Conservation (phyloP, 2,797 vertebrate genomes). For the Alcedo quadribrachys region DNA sequence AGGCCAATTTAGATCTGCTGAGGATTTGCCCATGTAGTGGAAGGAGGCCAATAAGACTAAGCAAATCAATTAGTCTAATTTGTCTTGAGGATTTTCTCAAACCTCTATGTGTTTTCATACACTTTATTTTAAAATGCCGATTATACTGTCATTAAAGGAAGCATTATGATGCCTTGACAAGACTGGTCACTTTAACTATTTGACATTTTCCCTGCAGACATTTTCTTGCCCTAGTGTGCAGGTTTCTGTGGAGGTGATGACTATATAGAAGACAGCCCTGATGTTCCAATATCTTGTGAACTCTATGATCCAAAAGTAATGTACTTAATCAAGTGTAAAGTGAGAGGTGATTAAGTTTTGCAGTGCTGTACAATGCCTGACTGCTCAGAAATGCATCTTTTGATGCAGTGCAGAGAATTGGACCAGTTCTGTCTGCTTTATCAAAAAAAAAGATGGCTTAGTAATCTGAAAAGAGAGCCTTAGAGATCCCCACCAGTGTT, state of each 20-base stretch:
- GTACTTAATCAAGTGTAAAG: constrained; percentile 70
- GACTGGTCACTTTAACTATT: neutral
- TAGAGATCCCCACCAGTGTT: constrained; percentile 49
- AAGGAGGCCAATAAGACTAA: neutral
- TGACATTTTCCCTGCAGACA: constrained; percentile 10
- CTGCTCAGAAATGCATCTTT: constrained; percentile 65
- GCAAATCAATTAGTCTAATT: constrained; percentile 40
- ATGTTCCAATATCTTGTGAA: constrained; percentile 62
- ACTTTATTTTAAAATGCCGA: constrained; percentile 23
- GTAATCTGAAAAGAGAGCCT: constrained; percentile 43
- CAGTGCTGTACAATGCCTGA: constrained; percentile 55
- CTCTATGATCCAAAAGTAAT: constrained; percentile 64
- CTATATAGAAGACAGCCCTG: constrained; percentile 15
- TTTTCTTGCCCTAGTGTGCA: neutral
- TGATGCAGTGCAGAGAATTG: constrained; percentile 62
- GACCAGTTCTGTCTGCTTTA: constrained; percentile 50
- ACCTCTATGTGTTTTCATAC: neutral
- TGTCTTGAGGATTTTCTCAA: neutral
- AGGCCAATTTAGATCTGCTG: neutral
- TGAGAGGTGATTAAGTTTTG: constrained; percentile 64
- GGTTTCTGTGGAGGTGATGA: constrained; percentile 42
- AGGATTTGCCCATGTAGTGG: neutral
- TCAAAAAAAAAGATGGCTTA: neutral
- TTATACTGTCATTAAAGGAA: constrained; percentile 22
- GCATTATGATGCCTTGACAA: neutral